Conservation (phyloP, 2,888 invertebrate species). For the Lacanobia wlatinum region DNA sequence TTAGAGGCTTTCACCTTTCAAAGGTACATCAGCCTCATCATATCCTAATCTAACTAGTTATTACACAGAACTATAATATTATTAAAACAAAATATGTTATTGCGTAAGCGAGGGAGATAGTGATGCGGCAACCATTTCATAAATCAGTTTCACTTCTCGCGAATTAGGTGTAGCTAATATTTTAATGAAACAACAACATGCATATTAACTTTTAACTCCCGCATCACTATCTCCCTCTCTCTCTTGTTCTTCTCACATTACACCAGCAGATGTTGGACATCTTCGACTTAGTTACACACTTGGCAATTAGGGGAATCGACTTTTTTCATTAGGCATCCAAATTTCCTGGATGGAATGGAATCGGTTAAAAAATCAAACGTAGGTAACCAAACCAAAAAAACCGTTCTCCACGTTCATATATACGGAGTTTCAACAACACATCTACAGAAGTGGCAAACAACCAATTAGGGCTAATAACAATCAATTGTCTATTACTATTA, state of each 20-base stretch:
- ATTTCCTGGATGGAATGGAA: no score
- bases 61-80: no score
- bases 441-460: background rate
- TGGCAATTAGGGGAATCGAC: no score
- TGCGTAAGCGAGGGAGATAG: background rate
- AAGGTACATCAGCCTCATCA: no score
- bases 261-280: background rate
- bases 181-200: background rate
- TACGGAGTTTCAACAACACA: background rate
- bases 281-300: background rate
- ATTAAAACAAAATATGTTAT: background rate
- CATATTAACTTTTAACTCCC: background rate
- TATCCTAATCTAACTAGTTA: no score
- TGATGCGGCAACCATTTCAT: background rate
- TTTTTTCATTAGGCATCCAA: no score
- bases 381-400: background rate
- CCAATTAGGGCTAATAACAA: slow-evolving; percentile 17
- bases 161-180: background rate
- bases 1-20: no score
- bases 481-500: slow-evolving; percentile 24
- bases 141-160: background rate
- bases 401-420: background rate
- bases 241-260: background rate
- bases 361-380: no score
- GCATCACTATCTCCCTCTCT: no score